Evolutionary conservation across 2,113 vertebrate species (phyloP), one percentile per base, ranked within the genome.

Genomic region (Echinops telfairi): DNA sequence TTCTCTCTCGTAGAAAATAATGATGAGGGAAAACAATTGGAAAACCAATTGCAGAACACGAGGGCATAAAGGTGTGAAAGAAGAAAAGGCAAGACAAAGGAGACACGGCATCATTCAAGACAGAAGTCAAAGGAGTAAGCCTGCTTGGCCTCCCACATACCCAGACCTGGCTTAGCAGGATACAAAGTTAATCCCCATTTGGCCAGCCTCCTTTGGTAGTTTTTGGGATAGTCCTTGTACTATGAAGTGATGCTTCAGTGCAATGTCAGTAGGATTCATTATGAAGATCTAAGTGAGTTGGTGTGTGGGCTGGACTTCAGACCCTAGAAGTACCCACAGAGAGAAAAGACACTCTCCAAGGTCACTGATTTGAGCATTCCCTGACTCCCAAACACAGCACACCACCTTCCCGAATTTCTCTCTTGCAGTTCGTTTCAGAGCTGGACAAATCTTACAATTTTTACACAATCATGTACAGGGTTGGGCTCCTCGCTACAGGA

Each of bases 1-100:
- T 77, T 75, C 15, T 81, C 9, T 60, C 31, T 47, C 84, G 43
- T 76, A 60, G 23, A 79, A 96, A 79, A 33, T 19, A 89, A 86
- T 71, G 58, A 36, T 19, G 76, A 25, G 58, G 83, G 66, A 71
- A 83, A 68, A 15, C n/a, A 14, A 3, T 25, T 16, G 36, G 88
- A 86, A 38, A 71, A 68, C 43, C 40, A 31, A 47, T 43, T 53
- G 47, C 64, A 38, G 53, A 10, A 31, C 33, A 9, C 20, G 57
- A 62, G 76, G 14, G 9, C 31, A 57, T 25, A 66, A 77, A 20
- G 2, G 40, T 27, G 2, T 58, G 47, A 40, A 60, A 70, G 62
- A 64, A 81, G 57, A 66, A 29, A 43, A 36, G 60, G 1, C 27
- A 40, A 31, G n/a, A 40, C 2, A 16, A 12, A 70, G 62, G 33